Base-by-base conservation (phyloP, 2,113 vertebrate genomes). In the Bubo bubo region DNA sequence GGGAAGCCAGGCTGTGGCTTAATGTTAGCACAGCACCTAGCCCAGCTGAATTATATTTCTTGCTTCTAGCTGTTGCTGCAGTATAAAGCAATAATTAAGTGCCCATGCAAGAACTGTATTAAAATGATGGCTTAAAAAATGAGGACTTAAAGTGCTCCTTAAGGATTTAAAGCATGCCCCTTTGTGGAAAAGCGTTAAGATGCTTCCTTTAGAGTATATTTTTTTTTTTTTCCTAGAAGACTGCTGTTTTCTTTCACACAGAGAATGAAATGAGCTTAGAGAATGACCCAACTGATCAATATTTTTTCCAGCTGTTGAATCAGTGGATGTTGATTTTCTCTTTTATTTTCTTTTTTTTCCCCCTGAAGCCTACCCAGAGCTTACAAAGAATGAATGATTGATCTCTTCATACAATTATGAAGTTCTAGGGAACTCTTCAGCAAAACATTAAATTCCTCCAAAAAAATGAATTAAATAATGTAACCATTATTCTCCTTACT, bases 211-310 rank as follows among this genome's bases (percentile, higher is more conserved):
- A 90, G 41, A 95, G 41, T 86, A 56, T 92, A 45, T 82, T 94
- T 92, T 45, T 45, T 45, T 45, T 45, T 45, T 94, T 86, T 90
- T 94, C 82, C 88, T 96, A 86, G 70, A 93, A 71, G 79, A 86
- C 82, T 94, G 74, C 34, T 92, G 72, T 80, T 94, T 97, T 88
- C 82, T 90, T 83, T 96, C 92, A 94, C 74, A 77, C 58, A 76
- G 87, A 94, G 92, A 95, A 92, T 73, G 28, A 93, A 97, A 95
- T 79, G 74, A 92, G 58, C 71, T 94, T 88, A 74, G 79, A 80
- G 92, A 95, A 91, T 91, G 91, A 82, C 87, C 70, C 20, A 77
- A 49, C 59, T 93, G 88, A 96, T 97, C 88, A 92, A 96, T 93
- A 95, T 34, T 90, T 97, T 93, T 95, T 86, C 67, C 68, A 94